Evolutionary conservation across 2,113 vertebrate species (phyloP).

Genomic region (Tenrec ecaudatus): DNA sequence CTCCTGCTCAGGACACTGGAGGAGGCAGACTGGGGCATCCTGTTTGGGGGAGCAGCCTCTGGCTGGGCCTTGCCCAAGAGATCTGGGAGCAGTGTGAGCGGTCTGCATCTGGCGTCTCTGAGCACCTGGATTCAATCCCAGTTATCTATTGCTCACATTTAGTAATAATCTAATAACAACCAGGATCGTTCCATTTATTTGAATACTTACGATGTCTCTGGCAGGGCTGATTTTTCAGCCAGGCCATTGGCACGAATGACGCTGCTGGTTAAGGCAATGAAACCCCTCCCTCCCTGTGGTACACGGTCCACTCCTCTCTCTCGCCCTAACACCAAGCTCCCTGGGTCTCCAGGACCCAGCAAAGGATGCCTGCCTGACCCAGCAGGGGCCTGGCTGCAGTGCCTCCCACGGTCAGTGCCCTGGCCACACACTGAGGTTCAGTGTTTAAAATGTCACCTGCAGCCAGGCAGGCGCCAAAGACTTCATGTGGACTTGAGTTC

Average conservation of each 20-base stretch:
- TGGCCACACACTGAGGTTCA: background rate
- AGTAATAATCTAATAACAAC: slow-evolving; percentile 53
- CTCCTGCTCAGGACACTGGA: background rate
- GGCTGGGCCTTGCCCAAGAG: slow-evolving; percentile 15
- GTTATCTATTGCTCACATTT: slow-evolving; percentile 55
- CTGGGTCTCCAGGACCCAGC: background rate
- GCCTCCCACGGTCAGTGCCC: background rate
- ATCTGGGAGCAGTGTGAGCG: background rate
- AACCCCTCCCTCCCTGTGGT: background rate
- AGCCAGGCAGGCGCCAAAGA: background rate
- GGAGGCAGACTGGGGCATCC: background rate
- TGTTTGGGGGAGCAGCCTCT: slow-evolving; percentile 6
- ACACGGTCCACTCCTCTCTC: background rate
- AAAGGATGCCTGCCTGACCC: background rate
- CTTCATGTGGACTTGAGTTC: background rate
- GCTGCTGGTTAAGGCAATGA: background rate
- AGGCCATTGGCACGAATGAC: background rate
- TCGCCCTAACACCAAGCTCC: background rate
- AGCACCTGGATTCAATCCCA: background rate
- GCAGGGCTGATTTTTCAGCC: slow-evolving; percentile 62
- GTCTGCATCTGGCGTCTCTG: background rate
- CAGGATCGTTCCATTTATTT: background rate
- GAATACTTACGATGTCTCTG: slow-evolving; percentile 50
- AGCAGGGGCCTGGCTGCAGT: background rate
- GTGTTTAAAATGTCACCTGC: background rate